Base-by-base conservation (phyloP, 2,113 vertebrate genomes). In the Ancistrus triradiatus region DNA sequence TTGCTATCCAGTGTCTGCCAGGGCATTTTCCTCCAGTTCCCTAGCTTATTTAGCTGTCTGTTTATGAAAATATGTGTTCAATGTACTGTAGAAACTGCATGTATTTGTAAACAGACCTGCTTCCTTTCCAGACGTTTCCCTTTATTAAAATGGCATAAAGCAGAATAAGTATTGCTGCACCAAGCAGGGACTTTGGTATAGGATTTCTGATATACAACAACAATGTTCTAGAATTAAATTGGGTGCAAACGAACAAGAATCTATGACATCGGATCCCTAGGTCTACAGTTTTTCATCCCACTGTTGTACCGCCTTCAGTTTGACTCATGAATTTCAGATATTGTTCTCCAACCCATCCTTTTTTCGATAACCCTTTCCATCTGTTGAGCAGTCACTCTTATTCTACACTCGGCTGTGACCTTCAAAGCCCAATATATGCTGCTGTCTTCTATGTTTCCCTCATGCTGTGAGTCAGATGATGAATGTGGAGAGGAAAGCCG, bases 401-500 rank as follows among this genome's bases (percentile, higher is more conserved):
- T 42, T 49, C 10, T 2, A 14, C 25, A 22, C 10, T 18, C 13
- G 6, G 25, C 17, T 7, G 7, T 18, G 43, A 35, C 58, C 31
- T 38, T 24, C 38, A 18, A 40, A 25, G 7, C 48, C 17, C 18
- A 3, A 13, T 17, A 6, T n/a, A 19, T 27, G 38, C 40, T 19
- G 9, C 25, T 17, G 6, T 24, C 11, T 14, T 17, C 44, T 19
- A 2, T 38, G 21, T 62, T 50, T 33, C 33, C 13, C n/a, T 25
- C 21, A 35, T 38, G 46, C 46, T 22, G 58, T 35, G 43, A 47
- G 46, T 15, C 7, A 2, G n/a, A 38, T 31, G 40, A 46, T 46
- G 56, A 46, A 44, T 59, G 56, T 28, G 56, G 56, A 65, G 55
- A 42, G 40, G 19, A 38, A 21, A n/a, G 8, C 44, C 7, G 8